Evolutionary conservation across 1,140 invertebrate species (phyloP).

Genomic region (Apis florea): DNA sequence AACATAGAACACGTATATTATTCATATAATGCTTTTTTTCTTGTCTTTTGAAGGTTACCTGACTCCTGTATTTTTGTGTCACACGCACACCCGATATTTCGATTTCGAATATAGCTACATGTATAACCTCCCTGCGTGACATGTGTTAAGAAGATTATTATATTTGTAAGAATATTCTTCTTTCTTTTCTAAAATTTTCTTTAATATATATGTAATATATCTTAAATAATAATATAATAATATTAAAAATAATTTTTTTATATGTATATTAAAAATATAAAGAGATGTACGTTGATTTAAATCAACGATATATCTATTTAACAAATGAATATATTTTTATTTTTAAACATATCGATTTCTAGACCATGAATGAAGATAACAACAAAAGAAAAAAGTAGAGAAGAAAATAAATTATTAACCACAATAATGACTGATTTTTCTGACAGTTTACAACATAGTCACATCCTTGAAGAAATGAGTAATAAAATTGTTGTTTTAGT

Average conservation of each 20-base stretch:
- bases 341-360: conserved; percentile 2
- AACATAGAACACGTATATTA: too few species aligned
- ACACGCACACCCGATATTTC: too few species aligned
- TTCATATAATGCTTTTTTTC: too few species aligned
- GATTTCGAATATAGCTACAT: too few species aligned
- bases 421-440: neutral
- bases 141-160: too few species aligned
- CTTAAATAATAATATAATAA: too few species aligned
- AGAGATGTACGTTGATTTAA: neutral
- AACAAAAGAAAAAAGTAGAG: neutral
- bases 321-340: neutral
- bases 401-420: neutral
- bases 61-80: too few species aligned
- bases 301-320: neutral
- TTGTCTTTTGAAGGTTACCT: too few species aligned
- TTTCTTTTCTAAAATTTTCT: too few species aligned
- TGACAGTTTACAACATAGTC: neutral
- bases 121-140: too few species aligned
- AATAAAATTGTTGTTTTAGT: conserved; percentile 2
- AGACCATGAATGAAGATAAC: neutral
- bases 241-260: neutral
- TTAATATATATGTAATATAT: too few species aligned
- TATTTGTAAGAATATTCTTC: too few species aligned
- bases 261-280: neutral
- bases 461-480: neutral